Evolutionary conservation across 1,140 invertebrate genomes (phyloP), one percentile per base, ranked within the genome.

Genomic region (Drosophila ananassae): DNA sequence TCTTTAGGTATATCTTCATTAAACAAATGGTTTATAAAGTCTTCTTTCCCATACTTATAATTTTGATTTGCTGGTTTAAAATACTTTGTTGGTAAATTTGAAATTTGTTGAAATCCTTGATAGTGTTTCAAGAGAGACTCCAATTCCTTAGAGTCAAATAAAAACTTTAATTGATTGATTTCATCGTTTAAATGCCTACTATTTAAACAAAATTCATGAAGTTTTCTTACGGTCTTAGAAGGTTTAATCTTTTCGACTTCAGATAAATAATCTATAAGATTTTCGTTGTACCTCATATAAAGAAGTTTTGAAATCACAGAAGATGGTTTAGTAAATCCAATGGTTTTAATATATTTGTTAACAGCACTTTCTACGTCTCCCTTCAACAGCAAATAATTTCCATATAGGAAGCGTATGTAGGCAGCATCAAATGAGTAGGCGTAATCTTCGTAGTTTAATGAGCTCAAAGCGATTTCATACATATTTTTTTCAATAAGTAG

Each of bases 291-390:
- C 12, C 76, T 44, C 2, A 77, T 71, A 57, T 10, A 50, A 22
- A 89, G 34, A 25, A 89, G 48, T 48, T 89, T 89, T 2, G 76
- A 73, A 53, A 89, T 82, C 7, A 89, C 71, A 32, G 66, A 24
- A 47, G 63, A 89, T 0, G 83, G 73, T 30, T 77, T 89, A n/a
- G 79, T 32, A 44, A 72, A 53, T 3, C 73, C 76, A 58, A 89
- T 77, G 6, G 83, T 89, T 58, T 77, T 50, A 3, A 44, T 54
- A 61, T 73, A 89, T 62, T 89, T 72, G 17, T 44, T 47, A 8
- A 68, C 73, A 13, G 83, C 83, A 34, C 54, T 57, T 13, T 28
- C 24, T 2, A 57, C 44, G 10, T 69, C 37, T 12, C 64, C 73
- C 55, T 55, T 83, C 0, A 28, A 8, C 6, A 89, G 41, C 50